Base-by-base conservation (phyloP, 2,113 vertebrate genomes). In the Orientallactaga bullata region DNA sequence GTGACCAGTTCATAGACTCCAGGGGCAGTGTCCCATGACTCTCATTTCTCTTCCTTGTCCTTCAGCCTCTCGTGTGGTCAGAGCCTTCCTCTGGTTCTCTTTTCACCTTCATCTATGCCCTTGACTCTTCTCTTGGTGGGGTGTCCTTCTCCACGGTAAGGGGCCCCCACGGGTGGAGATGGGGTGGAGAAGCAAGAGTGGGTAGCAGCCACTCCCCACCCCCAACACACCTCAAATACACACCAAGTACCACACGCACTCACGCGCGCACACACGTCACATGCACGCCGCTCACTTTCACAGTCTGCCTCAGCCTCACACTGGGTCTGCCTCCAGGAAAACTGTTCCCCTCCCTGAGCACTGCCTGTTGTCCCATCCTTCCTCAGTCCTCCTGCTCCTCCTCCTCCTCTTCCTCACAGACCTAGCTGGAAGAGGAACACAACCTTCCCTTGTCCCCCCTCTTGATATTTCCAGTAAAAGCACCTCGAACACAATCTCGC, bases 381-480 rank as follows among this genome's bases (percentile, higher is more conserved):
- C 28, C 55, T 55, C 42, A 20, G 35, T 60, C 8, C 26, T 12
- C 0, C 20, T n/a, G n/a, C n/a, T n/a, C n/a, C n/a, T n/a, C 1
- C 87, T 71, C 63, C 87, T 91, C 94, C 91, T 66, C 35, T 81
- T 37, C 63, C 96, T 90, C 88, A 58, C 93, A 85, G 80, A 91
- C 96, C 58, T 1, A 81, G 95, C 93, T 95, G 94, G 96, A 72
- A 73, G 97, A 95, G 95, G 97, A 98, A 98, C 98, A 98, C 98
- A 98, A 92, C 79, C 97, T 97, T 98, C 95, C 97, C 97, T 98
- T 98, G 98, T 98, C 97, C 98, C 79, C 90, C 91, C 97, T 96
- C 98, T 96, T 94, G 97, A 97, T 97, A 98, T 98, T 98, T 98
- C 98, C 98, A 98, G 98, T 98, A 98, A 98, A 93, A 97, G 95